Conservation (phyloP, 1,140 invertebrate genomes). For the Philotrypesis tridentata region DNA sequence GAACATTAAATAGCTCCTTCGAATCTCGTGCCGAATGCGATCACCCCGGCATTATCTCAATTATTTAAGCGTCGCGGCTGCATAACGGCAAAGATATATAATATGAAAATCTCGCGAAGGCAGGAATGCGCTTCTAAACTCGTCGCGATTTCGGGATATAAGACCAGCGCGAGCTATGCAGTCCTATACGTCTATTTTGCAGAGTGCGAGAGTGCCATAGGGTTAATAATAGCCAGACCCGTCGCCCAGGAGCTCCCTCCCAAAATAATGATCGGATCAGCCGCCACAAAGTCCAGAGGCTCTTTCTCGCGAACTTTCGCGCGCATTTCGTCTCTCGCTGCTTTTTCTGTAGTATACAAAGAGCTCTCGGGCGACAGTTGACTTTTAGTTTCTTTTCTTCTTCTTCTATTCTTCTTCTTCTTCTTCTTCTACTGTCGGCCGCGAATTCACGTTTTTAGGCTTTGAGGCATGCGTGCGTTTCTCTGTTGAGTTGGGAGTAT, state of each 20-base stretch:
- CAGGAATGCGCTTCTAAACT: neutral
- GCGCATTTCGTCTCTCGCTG: neutral
- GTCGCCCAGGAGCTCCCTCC: constrained; percentile 61
- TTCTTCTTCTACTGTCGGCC: no score
- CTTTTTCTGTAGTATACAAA: neutral
- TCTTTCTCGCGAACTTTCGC: neutral
- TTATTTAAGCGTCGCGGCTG: neutral
- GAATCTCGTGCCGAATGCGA: neutral
- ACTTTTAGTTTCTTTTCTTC: no score
- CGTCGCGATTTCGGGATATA: no score
- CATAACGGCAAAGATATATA: no score
- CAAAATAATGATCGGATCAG: constrained; percentile 71
- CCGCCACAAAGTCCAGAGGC: constrained; percentile 45
- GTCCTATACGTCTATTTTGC: neutral
- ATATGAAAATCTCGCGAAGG: no score
- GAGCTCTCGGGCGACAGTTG: no score
- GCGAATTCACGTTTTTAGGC: no score
- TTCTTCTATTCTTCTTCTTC: no score
- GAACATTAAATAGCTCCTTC: no score
- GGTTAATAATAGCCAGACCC: constrained; percentile 67
- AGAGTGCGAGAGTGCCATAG: neutral
- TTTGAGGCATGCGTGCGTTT: no score
- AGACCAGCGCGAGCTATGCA: neutral
- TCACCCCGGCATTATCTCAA: neutral
- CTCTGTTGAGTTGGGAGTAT: no score